Conservation (phyloP, 1,140 invertebrate genomes). For the Drosophila gunungcola region DNA sequence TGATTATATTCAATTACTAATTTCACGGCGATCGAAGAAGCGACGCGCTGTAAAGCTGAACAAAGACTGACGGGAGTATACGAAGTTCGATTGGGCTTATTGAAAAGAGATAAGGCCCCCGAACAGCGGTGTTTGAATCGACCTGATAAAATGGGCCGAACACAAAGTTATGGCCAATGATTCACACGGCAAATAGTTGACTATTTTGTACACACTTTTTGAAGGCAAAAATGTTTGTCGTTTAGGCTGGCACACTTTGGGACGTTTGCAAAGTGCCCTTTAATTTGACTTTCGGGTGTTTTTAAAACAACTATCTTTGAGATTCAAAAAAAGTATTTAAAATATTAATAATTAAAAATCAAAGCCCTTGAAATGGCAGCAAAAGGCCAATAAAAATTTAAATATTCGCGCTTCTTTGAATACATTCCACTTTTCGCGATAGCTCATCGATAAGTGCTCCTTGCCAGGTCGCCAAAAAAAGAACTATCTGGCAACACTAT, state of each 20-base stretch:
- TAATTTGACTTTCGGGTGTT: too few species aligned
- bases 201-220: not conserved
- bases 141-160: constrained; percentile 1
- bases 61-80: constrained; percentile 4
- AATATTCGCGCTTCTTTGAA: not conserved
- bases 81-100: not conserved
- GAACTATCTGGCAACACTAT: not conserved
- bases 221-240: not conserved
- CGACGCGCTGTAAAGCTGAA: constrained; percentile 13
- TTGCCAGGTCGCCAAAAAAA: constrained; percentile 2
- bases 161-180: constrained; percentile 1
- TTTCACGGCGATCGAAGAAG: constrained; percentile 7
- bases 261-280: too few species aligned
- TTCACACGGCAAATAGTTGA: constrained; percentile 1
- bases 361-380: too few species aligned
- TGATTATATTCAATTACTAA: constrained; percentile 1
- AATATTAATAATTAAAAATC: too few species aligned
- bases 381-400: not conserved
- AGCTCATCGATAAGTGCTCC: not conserved
- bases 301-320: too few species aligned
- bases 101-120: not conserved
- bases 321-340: too few species aligned
- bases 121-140: not conserved
- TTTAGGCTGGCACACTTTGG: not conserved
- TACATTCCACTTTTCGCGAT: constrained; percentile 1